phyloP scores from a whole-genome alignment of 2,113 vertebrate species.

The Dasyornis broadbenti region DNA sequence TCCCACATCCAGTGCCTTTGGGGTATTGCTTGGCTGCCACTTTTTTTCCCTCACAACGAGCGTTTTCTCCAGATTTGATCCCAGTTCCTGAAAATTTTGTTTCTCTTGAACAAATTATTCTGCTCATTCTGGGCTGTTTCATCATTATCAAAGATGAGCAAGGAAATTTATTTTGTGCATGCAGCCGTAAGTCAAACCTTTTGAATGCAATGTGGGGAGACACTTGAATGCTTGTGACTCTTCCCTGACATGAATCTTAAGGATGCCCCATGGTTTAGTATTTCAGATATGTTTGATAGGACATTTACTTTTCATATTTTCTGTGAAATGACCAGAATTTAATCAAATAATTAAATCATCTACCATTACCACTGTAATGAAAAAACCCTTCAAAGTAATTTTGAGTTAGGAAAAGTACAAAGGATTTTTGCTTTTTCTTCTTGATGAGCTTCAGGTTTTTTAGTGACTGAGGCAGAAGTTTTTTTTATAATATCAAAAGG shows the following conservation, averaged over 20 bases:
- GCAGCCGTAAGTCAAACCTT: neutral
- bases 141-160: neutral
- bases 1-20: too few relatives aligned
- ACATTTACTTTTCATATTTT: neutral
- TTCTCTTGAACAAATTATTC: neutral
- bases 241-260: neutral
- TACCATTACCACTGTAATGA: accelerated
- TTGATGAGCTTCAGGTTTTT: neutral
- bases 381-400: neutral
- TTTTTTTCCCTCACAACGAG: neutral
- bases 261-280: accelerated
- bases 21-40: accelerated
- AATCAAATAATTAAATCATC: neutral
- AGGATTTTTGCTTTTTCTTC: neutral
- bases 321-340: neutral
- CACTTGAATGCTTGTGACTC: accelerated
- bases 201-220: neutral
- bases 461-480: neutral
- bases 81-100: neutral
- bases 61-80: neutral
- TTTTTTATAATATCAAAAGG: neutral
- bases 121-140: neutral
- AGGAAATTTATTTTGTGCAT: neutral
- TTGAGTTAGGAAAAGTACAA: neutral
- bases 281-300: neutral